A percentile compares a stretch with the other conserved stretches of the same genome.
These are phyloP conservation scores for Platysteira castanea DNA, from an alignment of 2,113 vertebrate species.

Conservation along the genomic window DNA sequence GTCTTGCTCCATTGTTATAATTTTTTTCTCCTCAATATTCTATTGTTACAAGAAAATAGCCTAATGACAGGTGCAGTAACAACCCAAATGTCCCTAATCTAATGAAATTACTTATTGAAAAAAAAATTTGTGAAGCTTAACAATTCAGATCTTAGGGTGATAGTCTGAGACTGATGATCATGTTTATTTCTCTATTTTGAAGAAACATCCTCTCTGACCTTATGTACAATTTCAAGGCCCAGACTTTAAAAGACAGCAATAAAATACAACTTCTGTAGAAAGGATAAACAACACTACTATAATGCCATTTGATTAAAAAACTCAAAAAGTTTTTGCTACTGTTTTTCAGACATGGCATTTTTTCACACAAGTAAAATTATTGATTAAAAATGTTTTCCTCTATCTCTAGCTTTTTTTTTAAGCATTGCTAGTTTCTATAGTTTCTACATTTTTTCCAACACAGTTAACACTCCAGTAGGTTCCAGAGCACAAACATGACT, in stretches of 20 bases:
- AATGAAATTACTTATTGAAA: not conserved
- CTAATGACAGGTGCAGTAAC: not conserved
- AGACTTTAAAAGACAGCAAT: not conserved
- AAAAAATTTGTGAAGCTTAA: not conserved
- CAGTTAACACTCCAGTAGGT: not conserved
- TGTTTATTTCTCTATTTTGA: not conserved
- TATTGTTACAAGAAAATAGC: not conserved
- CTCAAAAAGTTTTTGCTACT: not conserved
- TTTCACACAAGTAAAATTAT: not conserved
- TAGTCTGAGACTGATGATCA: not conserved
- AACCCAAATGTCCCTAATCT: not conserved
- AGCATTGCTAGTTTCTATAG: not conserved
- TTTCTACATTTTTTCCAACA: not conserved
- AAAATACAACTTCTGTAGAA: not conserved
- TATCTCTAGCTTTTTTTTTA: not conserved
- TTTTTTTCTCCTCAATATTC: not conserved
- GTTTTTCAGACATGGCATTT: not conserved
- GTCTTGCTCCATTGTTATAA: not conserved
- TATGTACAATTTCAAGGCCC: not conserved
- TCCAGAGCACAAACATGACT: not conserved
- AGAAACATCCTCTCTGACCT: not conserved
- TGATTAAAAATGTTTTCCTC: not conserved
- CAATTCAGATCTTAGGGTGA: not conserved
- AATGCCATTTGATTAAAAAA: not conserved
- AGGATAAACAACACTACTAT: not conserved